A percentile compares a stretch with the other conserved stretches of the same genome.
These are phyloP conservation scores for Ephialtes manifestator DNA, from an alignment of 2,888 invertebrate genomes.

Conservation along the genomic window DNA sequence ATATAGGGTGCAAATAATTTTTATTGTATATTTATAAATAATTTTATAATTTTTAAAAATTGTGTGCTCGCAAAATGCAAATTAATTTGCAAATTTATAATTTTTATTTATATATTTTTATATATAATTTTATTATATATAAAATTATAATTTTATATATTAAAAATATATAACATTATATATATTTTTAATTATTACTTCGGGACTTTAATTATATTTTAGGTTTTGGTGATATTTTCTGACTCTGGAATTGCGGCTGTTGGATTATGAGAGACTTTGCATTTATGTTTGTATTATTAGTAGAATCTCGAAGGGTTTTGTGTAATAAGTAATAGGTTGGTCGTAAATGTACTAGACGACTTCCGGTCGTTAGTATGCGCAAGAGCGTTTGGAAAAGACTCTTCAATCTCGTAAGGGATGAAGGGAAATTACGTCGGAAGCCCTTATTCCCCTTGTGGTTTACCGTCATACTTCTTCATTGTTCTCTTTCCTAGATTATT, in stretches of 20 bases:
- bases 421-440: constrained; percentile 23
- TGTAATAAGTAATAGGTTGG: constrained; percentile 12
- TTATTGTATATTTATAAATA: too few relatives aligned
- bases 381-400: constrained; percentile 5
- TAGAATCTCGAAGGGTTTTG: background rate
- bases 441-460: background rate
- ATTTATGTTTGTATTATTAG: background rate
- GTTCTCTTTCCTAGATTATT: background rate
- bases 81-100: too few relatives aligned
- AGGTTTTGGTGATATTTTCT: too few relatives aligned
- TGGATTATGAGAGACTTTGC: background rate
- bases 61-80: too few relatives aligned
- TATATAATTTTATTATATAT: too few relatives aligned
- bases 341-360: background rate
- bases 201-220: too few relatives aligned
- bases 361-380: constrained; percentile 38
- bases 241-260: background rate
- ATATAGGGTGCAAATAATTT: too few relatives aligned
- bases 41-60: too few relatives aligned
- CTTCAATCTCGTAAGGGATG: constrained; percentile 28
- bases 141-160: too few relatives aligned
- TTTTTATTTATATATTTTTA: too few relatives aligned
- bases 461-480: background rate
- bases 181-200: too few relatives aligned
- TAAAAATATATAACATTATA: too few relatives aligned